These are phyloP conservation scores for Stratiomys singularior DNA, from an alignment of 2,888 invertebrate genomes.

Conservation along the genomic window DNA sequence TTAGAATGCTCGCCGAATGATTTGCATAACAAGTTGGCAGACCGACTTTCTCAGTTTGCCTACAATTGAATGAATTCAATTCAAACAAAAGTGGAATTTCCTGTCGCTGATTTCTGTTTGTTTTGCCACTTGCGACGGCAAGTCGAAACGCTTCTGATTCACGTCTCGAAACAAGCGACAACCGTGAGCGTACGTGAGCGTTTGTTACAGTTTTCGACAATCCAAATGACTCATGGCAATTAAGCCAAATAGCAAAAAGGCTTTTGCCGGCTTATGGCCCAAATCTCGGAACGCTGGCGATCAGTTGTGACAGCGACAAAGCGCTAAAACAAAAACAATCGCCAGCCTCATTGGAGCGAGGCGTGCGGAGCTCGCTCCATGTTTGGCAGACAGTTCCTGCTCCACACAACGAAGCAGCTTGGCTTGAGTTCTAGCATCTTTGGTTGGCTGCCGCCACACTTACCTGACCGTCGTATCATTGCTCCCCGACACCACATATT, in stretches of 20 bases:
- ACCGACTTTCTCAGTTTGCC: neutral
- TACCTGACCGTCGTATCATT: constrained; percentile 78
- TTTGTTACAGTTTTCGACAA: constrained; percentile 16
- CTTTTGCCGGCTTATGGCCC: no score
- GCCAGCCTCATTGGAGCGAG: neutral
- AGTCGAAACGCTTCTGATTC: neutral
- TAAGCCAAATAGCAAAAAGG: constrained; percentile 3
- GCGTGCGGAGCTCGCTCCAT: constrained; percentile 5
- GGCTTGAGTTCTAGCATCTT: neutral
- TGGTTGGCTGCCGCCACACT: constrained; percentile 51
- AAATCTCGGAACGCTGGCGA: neutral
- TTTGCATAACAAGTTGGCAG: neutral
- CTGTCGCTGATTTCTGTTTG: constrained; percentile 15
- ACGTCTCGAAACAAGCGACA: neutral
- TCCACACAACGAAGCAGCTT: neutral
- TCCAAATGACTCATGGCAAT: constrained; percentile 9
- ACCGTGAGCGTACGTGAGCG: neutral
- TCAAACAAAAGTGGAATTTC: constrained; percentile 15
- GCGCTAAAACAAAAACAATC: neutral
- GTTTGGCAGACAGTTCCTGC: neutral
- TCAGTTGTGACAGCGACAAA: neutral
- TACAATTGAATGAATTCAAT: neutral
- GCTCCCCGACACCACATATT: constrained; percentile 93
- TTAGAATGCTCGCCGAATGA: neutral
- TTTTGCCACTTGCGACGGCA: neutral